A percentile compares a stretch with the other conserved stretches of the same genome.
Evolutionary conservation across 2,113 vertebrate genomes (phyloP).

Genomic region (Mustela nigripes): DNA sequence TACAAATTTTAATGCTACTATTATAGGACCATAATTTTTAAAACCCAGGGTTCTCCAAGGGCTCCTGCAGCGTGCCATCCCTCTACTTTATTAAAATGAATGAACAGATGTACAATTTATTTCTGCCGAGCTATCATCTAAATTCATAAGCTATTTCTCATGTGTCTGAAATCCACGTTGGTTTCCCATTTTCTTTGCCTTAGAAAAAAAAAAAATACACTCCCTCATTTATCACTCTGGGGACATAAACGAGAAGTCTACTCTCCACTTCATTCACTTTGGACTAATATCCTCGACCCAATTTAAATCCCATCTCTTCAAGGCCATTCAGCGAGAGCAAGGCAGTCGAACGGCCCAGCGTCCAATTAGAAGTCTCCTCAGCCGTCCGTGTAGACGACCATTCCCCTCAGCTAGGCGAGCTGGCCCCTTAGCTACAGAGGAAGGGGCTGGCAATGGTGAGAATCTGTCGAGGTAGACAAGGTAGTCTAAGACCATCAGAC

Average conservation of each 20-base stretch:
- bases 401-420: conserved; percentile 19
- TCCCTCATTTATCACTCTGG: conserved; percentile 87
- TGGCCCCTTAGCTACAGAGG: background rate
- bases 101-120: conserved; percentile 93
- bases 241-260: conserved; percentile 79
- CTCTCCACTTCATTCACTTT: conserved; percentile 86
- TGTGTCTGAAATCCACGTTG: conserved; percentile 88
- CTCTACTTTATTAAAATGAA: conserved; percentile 93
- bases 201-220: conserved; percentile 77
- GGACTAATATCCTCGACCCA: conserved; percentile 83
- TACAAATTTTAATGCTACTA: conserved; percentile 88
- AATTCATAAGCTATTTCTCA: conserved; percentile 94
- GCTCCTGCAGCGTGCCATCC: conserved; percentile 87
- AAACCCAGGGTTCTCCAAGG: conserved; percentile 84
- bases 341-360: conserved; percentile 9
- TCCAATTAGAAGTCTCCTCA: conserved; percentile 42
- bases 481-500: background rate
- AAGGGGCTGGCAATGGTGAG: background rate
- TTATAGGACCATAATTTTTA: conserved; percentile 89
- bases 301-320: conserved; percentile 86
- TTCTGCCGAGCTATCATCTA: conserved; percentile 89
- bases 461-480: fast-evolving
- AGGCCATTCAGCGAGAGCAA: conserved; percentile 76
- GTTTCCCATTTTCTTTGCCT: conserved; percentile 88
- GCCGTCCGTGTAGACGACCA: background rate